Conservation (phyloP, 2,797 vertebrate species). For the Bufotes viridis region DNA sequence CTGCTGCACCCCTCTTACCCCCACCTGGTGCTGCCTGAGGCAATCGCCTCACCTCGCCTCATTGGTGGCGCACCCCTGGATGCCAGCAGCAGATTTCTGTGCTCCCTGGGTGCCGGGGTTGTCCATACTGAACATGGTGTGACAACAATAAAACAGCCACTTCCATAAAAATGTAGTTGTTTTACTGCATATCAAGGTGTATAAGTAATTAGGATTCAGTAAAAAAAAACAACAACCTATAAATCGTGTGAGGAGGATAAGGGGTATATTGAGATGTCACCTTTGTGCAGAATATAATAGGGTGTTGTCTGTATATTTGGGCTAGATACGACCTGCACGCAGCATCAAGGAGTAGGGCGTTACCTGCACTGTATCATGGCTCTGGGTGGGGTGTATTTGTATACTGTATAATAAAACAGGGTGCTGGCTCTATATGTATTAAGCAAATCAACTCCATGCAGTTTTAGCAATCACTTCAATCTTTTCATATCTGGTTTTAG, state of each 20-base stretch:
- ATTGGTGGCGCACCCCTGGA: too few species aligned
- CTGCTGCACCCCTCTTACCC: too few species aligned
- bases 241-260: neutral
- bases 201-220: neutral
- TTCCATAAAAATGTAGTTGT: neutral
- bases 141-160: neutral
- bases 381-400: constrained; percentile 35
- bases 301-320: constrained; percentile 40
- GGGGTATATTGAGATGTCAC: constrained; percentile 62
- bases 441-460: neutral
- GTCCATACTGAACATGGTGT: neutral
- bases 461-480: neutral
- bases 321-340: neutral
- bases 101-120: too few species aligned
- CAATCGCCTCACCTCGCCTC: too few species aligned
- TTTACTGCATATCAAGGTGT: neutral
- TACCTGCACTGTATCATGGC: constrained; percentile 1
- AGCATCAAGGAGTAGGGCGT: constrained; percentile 43
- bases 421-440: constrained; percentile 16
- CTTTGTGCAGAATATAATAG: constrained; percentile 42
- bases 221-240: neutral
- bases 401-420: constrained; percentile 43
- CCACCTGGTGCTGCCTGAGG: too few species aligned
- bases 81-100: neutral
- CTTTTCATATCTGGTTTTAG: neutral